These are phyloP conservation scores for Dendropsophus ebraccatus DNA, from an alignment of 2,113 vertebrate species.

Conservation along the genomic window DNA sequence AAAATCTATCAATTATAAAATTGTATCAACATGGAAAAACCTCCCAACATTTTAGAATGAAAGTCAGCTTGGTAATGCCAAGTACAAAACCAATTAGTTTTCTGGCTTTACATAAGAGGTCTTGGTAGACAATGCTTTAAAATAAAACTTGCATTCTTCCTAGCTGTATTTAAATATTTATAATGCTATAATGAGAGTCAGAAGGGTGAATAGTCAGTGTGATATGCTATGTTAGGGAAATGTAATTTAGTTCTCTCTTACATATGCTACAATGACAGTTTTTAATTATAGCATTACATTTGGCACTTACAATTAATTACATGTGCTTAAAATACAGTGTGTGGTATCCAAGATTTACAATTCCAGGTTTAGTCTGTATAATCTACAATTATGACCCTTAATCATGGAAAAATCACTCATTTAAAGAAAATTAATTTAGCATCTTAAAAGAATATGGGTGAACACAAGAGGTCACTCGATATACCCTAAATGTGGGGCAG, in stretches of 20 bases:
- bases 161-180: constrained; percentile 48
- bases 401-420: neutral
- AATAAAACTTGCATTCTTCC: constrained; percentile 38
- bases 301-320: constrained; percentile 40
- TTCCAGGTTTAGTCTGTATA: neutral
- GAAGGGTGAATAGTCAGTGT: constrained; percentile 33
- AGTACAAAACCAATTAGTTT: constrained; percentile 40
- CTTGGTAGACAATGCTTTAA: constrained; percentile 31
- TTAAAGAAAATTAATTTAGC: neutral
- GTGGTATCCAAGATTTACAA: constrained; percentile 14
- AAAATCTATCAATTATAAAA: constrained; percentile 27
- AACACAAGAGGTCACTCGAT: neutral
- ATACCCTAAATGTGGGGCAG: neutral
- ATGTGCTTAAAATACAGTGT: constrained; percentile 33
- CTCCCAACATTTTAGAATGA: constrained; percentile 23
- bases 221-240: constrained; percentile 33
- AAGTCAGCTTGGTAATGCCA: constrained; percentile 5
- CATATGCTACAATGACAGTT: constrained; percentile 46
- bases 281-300: constrained; percentile 51
- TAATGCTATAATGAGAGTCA: constrained; percentile 45
- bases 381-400: neutral
- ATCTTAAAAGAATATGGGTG: neutral
- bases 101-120: constrained; percentile 19
- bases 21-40: constrained; percentile 1
- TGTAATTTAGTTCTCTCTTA: constrained; percentile 43